These are phyloP conservation scores for Madoqua kirkii DNA, from an alignment of 2,113 vertebrate species.

Conservation along the genomic window DNA sequence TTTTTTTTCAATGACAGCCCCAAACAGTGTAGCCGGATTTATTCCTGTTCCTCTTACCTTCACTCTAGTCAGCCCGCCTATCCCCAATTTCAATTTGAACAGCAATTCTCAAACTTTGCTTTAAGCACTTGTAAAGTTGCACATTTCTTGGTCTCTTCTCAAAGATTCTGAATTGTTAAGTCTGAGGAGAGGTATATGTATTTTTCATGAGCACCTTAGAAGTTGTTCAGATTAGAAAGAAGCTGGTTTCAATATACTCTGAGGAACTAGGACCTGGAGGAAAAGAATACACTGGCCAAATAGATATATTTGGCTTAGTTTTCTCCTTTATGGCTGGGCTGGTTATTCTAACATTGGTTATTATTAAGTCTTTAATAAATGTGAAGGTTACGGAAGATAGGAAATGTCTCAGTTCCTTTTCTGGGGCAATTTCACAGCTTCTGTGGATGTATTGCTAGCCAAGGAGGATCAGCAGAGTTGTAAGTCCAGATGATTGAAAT, in stretches of 20 bases:
- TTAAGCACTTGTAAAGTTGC: not conserved
- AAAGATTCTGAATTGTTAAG: not conserved
- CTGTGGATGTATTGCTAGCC: not conserved
- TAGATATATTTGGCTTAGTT: not conserved
- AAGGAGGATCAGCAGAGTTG: not conserved
- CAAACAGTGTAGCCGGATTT: not conserved
- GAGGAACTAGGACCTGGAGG: not conserved
- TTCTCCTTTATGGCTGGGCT: not conserved
- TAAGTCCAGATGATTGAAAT: not conserved
- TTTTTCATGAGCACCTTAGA: not conserved
- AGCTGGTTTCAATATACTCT: not conserved
- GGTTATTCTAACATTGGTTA: not conserved
- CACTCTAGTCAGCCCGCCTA: not conserved
- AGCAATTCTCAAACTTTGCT: conserved; percentile 2
- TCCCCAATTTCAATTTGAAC: not conserved
- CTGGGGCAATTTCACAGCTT: not conserved
- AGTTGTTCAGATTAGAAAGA: not conserved
- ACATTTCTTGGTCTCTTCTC: not conserved
- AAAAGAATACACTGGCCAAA: not conserved
- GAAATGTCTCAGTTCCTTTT: not conserved
- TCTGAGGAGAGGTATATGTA: not conserved
- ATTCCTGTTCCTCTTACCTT: not conserved
- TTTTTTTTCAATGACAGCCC: not conserved
- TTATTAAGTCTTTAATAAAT: not conserved
- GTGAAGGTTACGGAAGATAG: not conserved